phyloP scores from a whole-genome alignment of 2,888 invertebrate genomes.

The Heliothis peltigera region DNA sequence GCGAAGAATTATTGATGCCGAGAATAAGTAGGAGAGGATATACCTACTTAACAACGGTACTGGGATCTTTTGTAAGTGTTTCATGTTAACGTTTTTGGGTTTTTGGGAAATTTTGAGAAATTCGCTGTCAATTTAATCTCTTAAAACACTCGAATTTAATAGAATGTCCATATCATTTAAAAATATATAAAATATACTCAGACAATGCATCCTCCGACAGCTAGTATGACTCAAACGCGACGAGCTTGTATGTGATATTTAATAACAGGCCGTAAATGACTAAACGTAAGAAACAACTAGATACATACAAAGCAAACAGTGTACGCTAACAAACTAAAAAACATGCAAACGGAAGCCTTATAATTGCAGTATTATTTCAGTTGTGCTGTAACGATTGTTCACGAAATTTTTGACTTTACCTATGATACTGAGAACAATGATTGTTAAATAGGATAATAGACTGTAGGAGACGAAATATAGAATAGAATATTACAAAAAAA shows the following conservation, averaged over 20 bases:
- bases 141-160: too few relatives aligned
- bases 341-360: constrained; percentile 59
- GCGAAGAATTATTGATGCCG: constrained; percentile 29
- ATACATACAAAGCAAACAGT: constrained; percentile 45
- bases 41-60: neutral
- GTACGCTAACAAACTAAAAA: constrained; percentile 57
- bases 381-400: constrained; percentile 21
- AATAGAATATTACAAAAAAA: too few relatives aligned
- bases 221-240: too few relatives aligned
- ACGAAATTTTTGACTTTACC: constrained; percentile 25
- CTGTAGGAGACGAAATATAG: neutral
- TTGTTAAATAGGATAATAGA: too few relatives aligned
- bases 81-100: too few relatives aligned
- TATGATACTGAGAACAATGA: constrained; percentile 28
- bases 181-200: too few relatives aligned
- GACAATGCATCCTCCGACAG: too few relatives aligned
- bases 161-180: too few relatives aligned
- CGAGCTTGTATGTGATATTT: too few relatives aligned
- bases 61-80: too few relatives aligned
- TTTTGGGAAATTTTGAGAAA: too few relatives aligned
- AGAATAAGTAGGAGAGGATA: constrained; percentile 2
- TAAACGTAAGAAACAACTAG: constrained; percentile 33
- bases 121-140: too few relatives aligned
- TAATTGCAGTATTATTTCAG: constrained; percentile 56
- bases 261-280: constrained; percentile 25